These are phyloP conservation scores for Phyllotreta cruciferae DNA, from an alignment of 2,888 invertebrate genomes.

Conservation along the genomic window DNA sequence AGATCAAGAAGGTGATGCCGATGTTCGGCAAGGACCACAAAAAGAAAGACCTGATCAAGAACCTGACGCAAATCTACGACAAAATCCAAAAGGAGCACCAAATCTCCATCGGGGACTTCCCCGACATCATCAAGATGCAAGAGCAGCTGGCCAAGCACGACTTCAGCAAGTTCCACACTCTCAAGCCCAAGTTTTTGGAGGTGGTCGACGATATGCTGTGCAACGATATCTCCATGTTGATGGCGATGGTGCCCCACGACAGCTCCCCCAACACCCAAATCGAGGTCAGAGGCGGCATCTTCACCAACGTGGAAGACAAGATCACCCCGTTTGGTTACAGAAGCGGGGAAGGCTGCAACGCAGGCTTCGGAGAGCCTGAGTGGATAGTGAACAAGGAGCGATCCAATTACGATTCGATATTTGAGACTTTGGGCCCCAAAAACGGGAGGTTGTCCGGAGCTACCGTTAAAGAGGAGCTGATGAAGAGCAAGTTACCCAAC, in stretches of 20 bases:
- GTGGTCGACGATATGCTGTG: conserved; percentile 95
- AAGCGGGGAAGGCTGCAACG: conserved; percentile 93
- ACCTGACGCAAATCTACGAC: conserved; percentile 86
- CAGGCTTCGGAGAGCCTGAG: conserved; percentile 92
- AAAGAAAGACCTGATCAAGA: conserved; percentile 95
- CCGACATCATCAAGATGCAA: conserved; percentile 95
- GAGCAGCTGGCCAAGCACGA: conserved; percentile 83
- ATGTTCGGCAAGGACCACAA: conserved; percentile 96
- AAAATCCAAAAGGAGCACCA: conserved; percentile 89
- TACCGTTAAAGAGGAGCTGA: conserved; percentile 91
- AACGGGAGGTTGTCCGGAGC: conserved; percentile 94
- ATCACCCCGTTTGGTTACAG: conserved; percentile 92
- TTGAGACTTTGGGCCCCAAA: conserved; percentile 79
- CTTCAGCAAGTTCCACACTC: conserved; percentile 89
- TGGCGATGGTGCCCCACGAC: conserved; percentile 88
- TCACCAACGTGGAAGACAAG: conserved; percentile 82
- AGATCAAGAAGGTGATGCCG: conserved; percentile 92
- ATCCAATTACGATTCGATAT: conserved; percentile 81
- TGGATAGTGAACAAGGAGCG: conserved; percentile 95
- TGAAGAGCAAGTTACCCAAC: conserved; percentile 97
- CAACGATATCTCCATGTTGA: conserved; percentile 90
- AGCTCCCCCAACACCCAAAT: conserved; percentile 36
- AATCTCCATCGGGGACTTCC: conserved; percentile 97
- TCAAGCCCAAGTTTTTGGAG: conserved; percentile 89
- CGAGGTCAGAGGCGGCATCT: conserved; percentile 80